These are phyloP conservation scores for Chloroceryle amazona DNA, from an alignment of 2,797 vertebrate species.

Conservation along the genomic window DNA sequence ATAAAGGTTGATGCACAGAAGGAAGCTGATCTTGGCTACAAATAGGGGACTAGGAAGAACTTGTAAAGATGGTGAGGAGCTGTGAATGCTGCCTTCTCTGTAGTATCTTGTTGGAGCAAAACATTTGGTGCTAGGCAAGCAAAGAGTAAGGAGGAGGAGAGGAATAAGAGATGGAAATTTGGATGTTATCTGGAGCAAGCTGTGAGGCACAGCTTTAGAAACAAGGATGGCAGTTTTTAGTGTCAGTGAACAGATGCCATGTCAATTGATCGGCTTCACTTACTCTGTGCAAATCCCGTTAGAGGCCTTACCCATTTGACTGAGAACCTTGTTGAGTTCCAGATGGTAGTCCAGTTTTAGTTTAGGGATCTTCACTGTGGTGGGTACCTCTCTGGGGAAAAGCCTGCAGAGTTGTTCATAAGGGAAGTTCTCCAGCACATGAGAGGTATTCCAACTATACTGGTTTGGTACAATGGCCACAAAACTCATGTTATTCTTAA, in stretches of 20 bases:
- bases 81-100: not conserved
- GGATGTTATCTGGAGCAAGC: conserved; percentile 59
- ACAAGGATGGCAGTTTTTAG: conserved; percentile 35
- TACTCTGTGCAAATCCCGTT: not conserved
- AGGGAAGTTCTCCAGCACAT: conserved; percentile 84
- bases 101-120: conserved; percentile 41
- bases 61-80: not conserved
- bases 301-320: conserved; percentile 87
- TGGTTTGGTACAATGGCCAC: conserved; percentile 88
- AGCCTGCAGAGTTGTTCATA: conserved; percentile 82
- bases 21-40: not conserved
- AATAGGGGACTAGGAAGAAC: not conserved
- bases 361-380: conserved; percentile 92
- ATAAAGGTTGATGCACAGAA: not conserved
- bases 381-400: conserved; percentile 84
- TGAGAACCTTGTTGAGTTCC: conserved; percentile 88
- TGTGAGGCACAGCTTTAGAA: conserved; percentile 68
- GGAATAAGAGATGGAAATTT: conserved; percentile 4
- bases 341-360: conserved; percentile 88
- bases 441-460: conserved; percentile 82
- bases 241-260: conserved; percentile 3
- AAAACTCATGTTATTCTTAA: conserved; percentile 90
- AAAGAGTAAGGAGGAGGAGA: conserved; percentile 57
- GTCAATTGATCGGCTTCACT: not conserved
- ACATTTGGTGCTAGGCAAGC: conserved; percentile 61